Base-by-base conservation (phyloP, 2,113 vertebrate species). In the Cepphus grylle region DNA sequence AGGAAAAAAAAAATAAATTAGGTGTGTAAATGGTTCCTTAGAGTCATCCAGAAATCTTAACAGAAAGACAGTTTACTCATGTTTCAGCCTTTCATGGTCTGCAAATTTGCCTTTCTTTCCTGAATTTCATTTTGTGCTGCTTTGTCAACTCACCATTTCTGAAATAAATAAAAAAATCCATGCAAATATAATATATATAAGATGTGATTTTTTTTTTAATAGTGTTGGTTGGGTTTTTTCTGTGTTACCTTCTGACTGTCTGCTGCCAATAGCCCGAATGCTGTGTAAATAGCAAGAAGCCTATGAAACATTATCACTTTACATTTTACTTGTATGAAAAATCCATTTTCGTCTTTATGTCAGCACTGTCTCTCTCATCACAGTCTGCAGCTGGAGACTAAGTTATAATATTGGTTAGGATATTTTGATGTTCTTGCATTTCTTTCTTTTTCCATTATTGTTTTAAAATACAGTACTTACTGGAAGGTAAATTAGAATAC, bases 401-500 rank as follows among this genome's bases (percentile, higher is more conserved):
- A 88, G 84, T 94, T 96, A 29, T 36, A 66, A 17, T 53, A 52
- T 65, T 93, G 94, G 66, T 89, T 91, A 90, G 30, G 26, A 36
- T 90, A 58, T 62, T 70, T 66, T 86, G 29, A 47, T 87, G 27
- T 6, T 72, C 49, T 80, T 83, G 21, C 23, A 52, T 36, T 81
- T 80, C 5, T 8, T 62, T 70, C 2, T 63, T 55, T 63, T 80
- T 53, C 11, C 49, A 9, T 1, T 83, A 47, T 55, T 36, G 6
- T 61, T n/a, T 94, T 71, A 61, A 94, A 91, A 69, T 56, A 82
- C 15, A 38, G 13, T 49, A 85, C 50, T 90, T 89, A 88, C 58
- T 95, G 45, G 61, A 97, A 94, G 38, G 38, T 71, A 97, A 95
- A 96, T 96, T 95, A 94, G 58, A 93, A 61, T 62, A 65, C 36